A percentile compares a stretch with the other conserved stretches of the same genome.
These are phyloP conservation scores for Amazona guildingii DNA, from an alignment of 2,113 vertebrate species.

Conservation along the genomic window DNA sequence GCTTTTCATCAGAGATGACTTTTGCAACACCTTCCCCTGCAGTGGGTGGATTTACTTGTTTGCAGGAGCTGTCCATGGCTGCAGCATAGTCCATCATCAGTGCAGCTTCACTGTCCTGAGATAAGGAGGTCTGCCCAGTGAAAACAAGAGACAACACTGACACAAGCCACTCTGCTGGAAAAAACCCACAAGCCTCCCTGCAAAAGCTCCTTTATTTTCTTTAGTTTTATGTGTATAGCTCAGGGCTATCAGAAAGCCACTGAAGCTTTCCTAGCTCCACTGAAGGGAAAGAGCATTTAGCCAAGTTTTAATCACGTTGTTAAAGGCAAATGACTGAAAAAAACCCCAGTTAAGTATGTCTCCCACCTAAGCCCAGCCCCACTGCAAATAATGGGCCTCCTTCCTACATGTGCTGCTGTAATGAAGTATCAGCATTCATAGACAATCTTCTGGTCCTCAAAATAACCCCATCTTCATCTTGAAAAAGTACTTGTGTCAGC, in stretches of 20 bases:
- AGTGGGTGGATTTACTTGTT: slow-evolving; percentile 54
- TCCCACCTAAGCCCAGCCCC: neutral
- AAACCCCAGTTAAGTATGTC: neutral
- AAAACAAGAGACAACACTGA: neutral
- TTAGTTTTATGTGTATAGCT: neutral
- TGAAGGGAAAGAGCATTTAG: neutral
- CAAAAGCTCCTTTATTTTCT: neutral
- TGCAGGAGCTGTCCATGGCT: slow-evolving; percentile 85
- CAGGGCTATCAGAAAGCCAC: neutral
- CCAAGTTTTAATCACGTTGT: neutral
- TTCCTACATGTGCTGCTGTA: neutral
- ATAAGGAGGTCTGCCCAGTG: slow-evolving; percentile 70
- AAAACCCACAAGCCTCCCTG: neutral
- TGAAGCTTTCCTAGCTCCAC: neutral
- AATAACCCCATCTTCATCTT: neutral
- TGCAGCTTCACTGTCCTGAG: slow-evolving; percentile 87
- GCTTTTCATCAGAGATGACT: neutral
- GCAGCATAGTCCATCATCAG: slow-evolving; percentile 91
- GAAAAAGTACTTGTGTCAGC: neutral
- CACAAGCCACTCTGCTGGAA: neutral
- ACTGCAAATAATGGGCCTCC: neutral
- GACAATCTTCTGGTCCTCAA: neutral
- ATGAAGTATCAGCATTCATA: neutral
- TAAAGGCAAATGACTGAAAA: neutral
- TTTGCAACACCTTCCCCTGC: neutral